Conservation (phyloP, 1,140 invertebrate genomes). For the Drosophila kurseongensis region DNA sequence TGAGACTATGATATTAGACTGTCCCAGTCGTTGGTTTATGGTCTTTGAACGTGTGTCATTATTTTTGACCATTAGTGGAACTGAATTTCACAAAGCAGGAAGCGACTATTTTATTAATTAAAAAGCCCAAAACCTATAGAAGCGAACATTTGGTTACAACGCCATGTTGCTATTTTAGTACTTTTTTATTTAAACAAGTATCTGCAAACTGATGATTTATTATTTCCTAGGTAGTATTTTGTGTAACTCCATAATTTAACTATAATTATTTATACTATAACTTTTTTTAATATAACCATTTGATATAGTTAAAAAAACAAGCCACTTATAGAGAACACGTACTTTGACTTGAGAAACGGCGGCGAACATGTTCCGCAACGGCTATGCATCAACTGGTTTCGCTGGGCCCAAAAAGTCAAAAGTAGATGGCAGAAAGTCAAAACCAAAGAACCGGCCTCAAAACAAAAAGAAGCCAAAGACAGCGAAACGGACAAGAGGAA, state of each 20-base stretch:
- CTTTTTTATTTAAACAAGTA: too few species aligned
- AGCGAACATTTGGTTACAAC: too few species aligned
- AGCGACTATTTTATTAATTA: neutral
- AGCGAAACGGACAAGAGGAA: conserved; percentile 5
- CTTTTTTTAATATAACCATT: too few species aligned
- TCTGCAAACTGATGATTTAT: too few species aligned
- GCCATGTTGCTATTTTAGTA: too few species aligned
- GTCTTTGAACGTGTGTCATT: neutral
- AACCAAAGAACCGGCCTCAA: conserved; percentile 49
- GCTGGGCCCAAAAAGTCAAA: conserved; percentile 36
- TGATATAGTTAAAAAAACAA: neutral
- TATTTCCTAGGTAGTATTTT: too few species aligned
- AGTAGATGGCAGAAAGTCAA: conserved; percentile 29
- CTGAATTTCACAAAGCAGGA: neutral
- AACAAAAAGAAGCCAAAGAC: conserved; percentile 28
- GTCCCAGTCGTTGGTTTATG: neutral
- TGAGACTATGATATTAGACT: conserved; percentile 1
- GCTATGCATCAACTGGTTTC: conserved; percentile 72
- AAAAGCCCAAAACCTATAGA: neutral
- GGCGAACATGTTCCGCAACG: conserved; percentile 71
- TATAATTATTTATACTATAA: too few species aligned
- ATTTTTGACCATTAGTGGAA: neutral
- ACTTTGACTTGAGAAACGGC: conserved; percentile 57
- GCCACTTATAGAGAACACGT: conserved; percentile 6
- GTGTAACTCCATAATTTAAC: too few species aligned